Base-by-base conservation (phyloP, 2,797 vertebrate species). In the Rhodeus uyekii region DNA sequence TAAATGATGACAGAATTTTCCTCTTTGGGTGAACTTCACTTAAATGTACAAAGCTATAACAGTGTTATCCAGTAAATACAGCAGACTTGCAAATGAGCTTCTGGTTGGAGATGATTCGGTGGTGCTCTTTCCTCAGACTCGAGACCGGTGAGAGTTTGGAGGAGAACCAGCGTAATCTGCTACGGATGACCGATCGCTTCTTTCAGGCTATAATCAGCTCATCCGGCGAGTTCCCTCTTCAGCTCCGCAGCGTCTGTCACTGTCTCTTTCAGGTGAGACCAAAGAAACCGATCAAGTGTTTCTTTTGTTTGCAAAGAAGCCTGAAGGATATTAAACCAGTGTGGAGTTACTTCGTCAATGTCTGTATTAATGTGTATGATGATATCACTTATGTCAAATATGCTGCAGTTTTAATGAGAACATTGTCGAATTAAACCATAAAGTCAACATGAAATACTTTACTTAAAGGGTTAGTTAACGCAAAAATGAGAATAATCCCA, bases 161-260 rank as follows among this genome's bases (percentile, higher is more conserved):
- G 19, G 97, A 98, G 83, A 99, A 99, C 92, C 97, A 99, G 89
- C 92, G 94, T 85, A 97, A 96, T 89, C 95, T 99, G 63, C 92
- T 97, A 84, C 96, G 97, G 91, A 98, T 99, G 94, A 98, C 98
- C 0, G 96, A 97, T 58, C 96, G 96, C n/a, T 99, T 99, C 94
- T 99, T 99, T 92, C 96, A 96, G 86, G 97, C 97, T 89, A 99
- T 99, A 89, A 96, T 97, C 78, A 95, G 93, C 83, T 99, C 97
- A 7, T 97, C 97, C 60, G 95, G 89, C n/a, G 97, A 98, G 88
- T 99, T 99, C 73, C 97, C 98, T 1, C 97, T 97, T 1, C 98
- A 99, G 84, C 96, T 99, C 27, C 96, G 97, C 87, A 99, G 97
- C 29, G 98, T 99, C 75, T 99, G 98, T 92, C 98, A 99, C 89